Conservation (phyloP, 2,888 invertebrate genomes). For the Catocala fraxini region DNA sequence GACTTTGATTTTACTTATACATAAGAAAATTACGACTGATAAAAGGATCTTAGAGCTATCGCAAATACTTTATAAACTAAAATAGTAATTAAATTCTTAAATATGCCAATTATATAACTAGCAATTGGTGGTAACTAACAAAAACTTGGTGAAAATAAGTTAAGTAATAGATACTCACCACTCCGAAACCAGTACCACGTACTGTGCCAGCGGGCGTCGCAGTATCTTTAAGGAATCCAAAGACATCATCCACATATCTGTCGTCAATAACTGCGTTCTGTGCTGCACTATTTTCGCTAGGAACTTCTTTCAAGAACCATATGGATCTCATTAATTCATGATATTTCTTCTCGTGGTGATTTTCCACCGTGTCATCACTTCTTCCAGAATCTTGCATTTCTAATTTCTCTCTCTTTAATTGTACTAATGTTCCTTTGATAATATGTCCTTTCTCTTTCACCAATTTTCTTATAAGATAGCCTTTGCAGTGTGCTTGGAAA, state of each 20-base stretch:
- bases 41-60: too few relatives aligned
- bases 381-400: conserved; percentile 90
- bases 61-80: too few relatives aligned
- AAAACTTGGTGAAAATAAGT: too few relatives aligned
- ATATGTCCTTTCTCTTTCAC: conserved; percentile 89
- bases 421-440: conserved; percentile 70
- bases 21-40: too few relatives aligned
- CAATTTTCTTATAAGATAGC: conserved; percentile 90
- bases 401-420: conserved; percentile 76
- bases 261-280: conserved; percentile 85
- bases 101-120: too few relatives aligned
- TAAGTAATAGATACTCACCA: conserved; percentile 55
- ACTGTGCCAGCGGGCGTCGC: conserved; percentile 80
- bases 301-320: conserved; percentile 88
- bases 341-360: conserved; percentile 90
- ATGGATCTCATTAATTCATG: conserved; percentile 78
- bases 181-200: conserved; percentile 84
- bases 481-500: conserved; percentile 93
- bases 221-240: conserved; percentile 90
- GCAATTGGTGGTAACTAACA: too few relatives aligned
- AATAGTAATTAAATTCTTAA: too few relatives aligned
- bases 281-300: conserved; percentile 78
- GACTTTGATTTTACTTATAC: too few relatives aligned
- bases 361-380: conserved; percentile 90
- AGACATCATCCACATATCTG: conserved; percentile 89